Evolutionary conservation across 2,888 invertebrate species (phyloP).

Genomic region (Sarcophaga carnaria): DNA sequence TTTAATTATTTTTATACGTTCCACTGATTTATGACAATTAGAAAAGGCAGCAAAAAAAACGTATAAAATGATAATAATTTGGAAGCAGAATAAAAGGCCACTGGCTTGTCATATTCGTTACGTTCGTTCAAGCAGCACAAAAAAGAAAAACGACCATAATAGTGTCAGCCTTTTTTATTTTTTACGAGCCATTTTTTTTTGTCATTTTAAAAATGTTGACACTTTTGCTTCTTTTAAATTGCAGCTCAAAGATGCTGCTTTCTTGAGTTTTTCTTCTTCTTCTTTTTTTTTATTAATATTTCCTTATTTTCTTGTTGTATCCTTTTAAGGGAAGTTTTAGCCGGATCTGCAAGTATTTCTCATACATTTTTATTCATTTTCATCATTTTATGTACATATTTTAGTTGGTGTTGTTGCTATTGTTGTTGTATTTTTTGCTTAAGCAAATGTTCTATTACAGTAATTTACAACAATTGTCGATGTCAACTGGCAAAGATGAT

Average conservation of each 20-base stretch:
- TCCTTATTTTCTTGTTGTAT: not conserved
- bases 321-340: conserved; percentile 22
- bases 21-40: conserved; percentile 54
- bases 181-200: not conserved
- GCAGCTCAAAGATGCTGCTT: not conserved
- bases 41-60: conserved; percentile 2
- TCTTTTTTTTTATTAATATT: not conserved
- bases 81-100: conserved; percentile 4
- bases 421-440: conserved; percentile 17
- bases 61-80: not conserved
- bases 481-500: conserved; percentile 41
- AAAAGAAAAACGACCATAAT: conserved; percentile 33
- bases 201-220: conserved; percentile 36
- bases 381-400: no score
- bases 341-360: conserved; percentile 41
- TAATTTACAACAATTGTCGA: conserved; percentile 58
- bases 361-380: not conserved
- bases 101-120: conserved; percentile 22
- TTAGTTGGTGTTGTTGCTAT: conserved; percentile 11
- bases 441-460: conserved; percentile 41
- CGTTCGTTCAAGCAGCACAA: not conserved
- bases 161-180: conserved; percentile 16
- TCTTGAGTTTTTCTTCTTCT: not conserved
- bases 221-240: conserved; percentile 4
- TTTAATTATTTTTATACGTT: conserved; percentile 54